These are phyloP conservation scores for Coturnix japonica DNA, from an alignment of 2,113 vertebrate genomes.

Conservation along the genomic window DNA sequence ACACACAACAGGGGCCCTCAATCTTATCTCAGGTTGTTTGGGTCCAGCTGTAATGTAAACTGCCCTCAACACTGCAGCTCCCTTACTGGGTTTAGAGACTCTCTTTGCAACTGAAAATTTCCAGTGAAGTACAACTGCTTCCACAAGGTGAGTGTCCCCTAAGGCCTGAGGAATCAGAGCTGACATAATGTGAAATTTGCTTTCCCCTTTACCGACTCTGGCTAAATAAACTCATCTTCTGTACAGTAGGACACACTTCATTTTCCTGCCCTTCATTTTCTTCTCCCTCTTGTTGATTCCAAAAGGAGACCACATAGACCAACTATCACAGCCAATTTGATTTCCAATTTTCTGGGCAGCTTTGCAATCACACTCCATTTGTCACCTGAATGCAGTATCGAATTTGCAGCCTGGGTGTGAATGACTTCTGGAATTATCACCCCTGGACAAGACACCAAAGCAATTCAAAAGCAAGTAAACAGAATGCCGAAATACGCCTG, in stretches of 20 bases:
- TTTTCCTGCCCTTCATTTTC: slow-evolving; percentile 20
- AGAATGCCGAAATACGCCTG: slow-evolving; percentile 43
- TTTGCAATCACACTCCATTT: slow-evolving; percentile 36
- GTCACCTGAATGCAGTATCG: background rate
- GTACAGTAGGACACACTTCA: background rate
- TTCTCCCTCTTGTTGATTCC: slow-evolving; percentile 17
- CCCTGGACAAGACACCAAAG: slow-evolving; percentile 37
- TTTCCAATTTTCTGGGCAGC: slow-evolving; percentile 45
- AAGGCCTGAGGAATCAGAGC: slow-evolving; percentile 16
- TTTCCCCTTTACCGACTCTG: slow-evolving; percentile 1
- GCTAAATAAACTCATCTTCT: slow-evolving; percentile 29
- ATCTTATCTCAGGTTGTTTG: background rate
- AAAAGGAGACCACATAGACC: slow-evolving; percentile 19
- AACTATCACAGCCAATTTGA: slow-evolving; percentile 38
- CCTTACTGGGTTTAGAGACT: background rate
- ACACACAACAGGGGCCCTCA: background rate
- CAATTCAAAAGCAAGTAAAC: slow-evolving; percentile 47
- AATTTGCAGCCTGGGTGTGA: slow-evolving; percentile 35
- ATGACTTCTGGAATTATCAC: slow-evolving; percentile 49
- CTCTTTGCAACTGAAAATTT: slow-evolving; percentile 5
- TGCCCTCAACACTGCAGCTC: background rate
- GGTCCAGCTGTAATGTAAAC: background rate
- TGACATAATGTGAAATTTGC: background rate
- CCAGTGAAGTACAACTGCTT: background rate
- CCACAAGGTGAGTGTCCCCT: slow-evolving; percentile 5